Percentiles rank a stretch among this genome's conserved stretches.
These are phyloP conservation scores for Xerus rutilus DNA, from an alignment of 2,797 vertebrate genomes.

Conservation along the genomic window DNA sequence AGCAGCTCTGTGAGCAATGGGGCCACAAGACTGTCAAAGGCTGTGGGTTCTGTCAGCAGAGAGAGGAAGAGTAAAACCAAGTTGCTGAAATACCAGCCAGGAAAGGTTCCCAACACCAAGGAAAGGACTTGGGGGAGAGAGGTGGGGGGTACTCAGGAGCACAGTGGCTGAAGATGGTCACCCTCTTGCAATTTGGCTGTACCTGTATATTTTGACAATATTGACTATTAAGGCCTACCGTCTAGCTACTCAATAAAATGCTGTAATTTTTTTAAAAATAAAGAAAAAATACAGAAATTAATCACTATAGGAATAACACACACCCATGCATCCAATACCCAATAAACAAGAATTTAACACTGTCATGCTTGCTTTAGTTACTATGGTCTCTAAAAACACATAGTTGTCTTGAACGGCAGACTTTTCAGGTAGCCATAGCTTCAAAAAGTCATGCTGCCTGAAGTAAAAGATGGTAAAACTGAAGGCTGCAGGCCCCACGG, in stretches of 20 bases:
- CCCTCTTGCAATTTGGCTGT: neutral
- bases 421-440: neutral
- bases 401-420: neutral
- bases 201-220: neutral
- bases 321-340: neutral
- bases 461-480: neutral
- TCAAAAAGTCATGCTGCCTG: neutral
- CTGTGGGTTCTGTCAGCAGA: neutral
- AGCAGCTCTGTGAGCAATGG: neutral
- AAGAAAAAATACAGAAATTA: neutral
- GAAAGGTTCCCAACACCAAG: neutral
- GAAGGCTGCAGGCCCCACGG: no score
- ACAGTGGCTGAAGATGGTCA: no score
- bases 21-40: neutral
- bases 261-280: neutral
- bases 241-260: neutral
- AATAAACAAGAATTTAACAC: neutral
- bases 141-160: neutral
- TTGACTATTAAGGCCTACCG: neutral
- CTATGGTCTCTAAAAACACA: neutral
- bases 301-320: neutral
- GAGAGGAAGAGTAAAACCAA: neutral
- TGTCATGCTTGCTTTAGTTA: neutral
- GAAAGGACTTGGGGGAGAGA: neutral
- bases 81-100: neutral